Evolutionary conservation across 53 echinoderm and acorn worm genomes (phyloP), one percentile per base, ranked within the genome.

Genomic region (Actinopyga echinites): DNA sequence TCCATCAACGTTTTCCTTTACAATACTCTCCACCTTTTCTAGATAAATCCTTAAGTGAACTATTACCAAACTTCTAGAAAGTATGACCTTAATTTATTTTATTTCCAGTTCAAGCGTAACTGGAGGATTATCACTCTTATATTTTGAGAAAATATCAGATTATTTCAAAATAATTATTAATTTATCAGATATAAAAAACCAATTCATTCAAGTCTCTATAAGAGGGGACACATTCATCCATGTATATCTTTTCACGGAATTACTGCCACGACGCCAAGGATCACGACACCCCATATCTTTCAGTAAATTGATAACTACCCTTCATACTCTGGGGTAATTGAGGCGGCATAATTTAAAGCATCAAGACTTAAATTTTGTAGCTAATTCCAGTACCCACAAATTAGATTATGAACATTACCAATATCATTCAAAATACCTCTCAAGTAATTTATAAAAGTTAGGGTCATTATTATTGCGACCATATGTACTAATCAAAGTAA

Each of bases 171-270:
- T 1, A 19, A 45, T 23, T 3, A 78, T 26, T 21, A 67, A 30
- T 49, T 54, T 65, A n/a, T 43, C 10, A 23, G 66, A 83, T 30
- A 83, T 49, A 7, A 83, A 3, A 67, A 83, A 66, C 31, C 62
- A 44, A 35, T 83, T 22, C 13, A 83, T 21, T 31, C 67, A 6
- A 43, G n/a, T 26, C n/a, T 83, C 29, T 67, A 66, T 83, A 21
- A 83, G 29, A n/a, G 23, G 83, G 23, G 35, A 68, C n/a, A 40
- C 33, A 21, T 67, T 49, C 8, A 20, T 23, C 83, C 83, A 83
- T 2, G 82, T 61, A 21, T 43, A 65, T 37, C 83, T 25, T 43
- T 35, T 44, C 6, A 42, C 20, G 6, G 21, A 40, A 0, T 58
- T 20, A 13, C 58, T 0, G 17, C 25, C 6, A 25, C 22, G 28